A percentile compares a stretch with the other conserved stretches of the same genome.
Conservation (phyloP, 2,888 invertebrate species). For the Mesopsocus fuscifrons region DNA sequence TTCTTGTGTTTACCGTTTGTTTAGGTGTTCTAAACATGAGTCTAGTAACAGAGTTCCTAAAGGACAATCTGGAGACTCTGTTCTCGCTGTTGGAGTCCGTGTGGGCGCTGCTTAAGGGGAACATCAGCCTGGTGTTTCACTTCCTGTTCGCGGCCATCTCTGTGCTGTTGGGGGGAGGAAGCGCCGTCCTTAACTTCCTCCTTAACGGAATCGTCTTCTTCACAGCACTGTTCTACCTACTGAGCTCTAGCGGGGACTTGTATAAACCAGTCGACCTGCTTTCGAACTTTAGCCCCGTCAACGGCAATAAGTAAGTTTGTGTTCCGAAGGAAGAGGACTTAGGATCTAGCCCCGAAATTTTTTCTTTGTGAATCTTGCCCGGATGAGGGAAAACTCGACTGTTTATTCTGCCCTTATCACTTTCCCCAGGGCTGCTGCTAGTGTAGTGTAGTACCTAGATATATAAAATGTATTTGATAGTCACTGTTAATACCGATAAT, state of each 20-base stretch:
- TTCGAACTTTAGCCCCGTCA: constrained; percentile 59
- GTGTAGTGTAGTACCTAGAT: too few relatives aligned
- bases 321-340: too few relatives aligned
- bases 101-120: constrained; percentile 84
- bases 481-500: too few relatives aligned
- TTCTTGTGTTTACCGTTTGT: constrained; percentile 13
- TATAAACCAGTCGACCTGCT: constrained; percentile 89
- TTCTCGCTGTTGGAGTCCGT: constrained; percentile 68
- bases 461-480: too few relatives aligned
- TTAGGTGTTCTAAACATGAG: constrained; percentile 49
- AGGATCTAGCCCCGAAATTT: too few relatives aligned
- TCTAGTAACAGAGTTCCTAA: constrained; percentile 60
- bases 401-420: too few relatives aligned
- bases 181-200: constrained; percentile 74
- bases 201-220: constrained; percentile 86
- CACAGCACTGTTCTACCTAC: constrained; percentile 86
- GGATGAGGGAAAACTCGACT: too few relatives aligned
- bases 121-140: constrained; percentile 67
- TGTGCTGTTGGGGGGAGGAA: constrained; percentile 69
- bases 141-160: constrained; percentile 76
- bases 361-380: too few relatives aligned
- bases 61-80: constrained; percentile 78
- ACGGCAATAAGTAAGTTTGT: constrained; percentile 33
- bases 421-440: too few relatives aligned
- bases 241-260: constrained; percentile 64